phyloP scores from a whole-genome alignment of 2,113 vertebrate species.

The Raja brachyura region DNA sequence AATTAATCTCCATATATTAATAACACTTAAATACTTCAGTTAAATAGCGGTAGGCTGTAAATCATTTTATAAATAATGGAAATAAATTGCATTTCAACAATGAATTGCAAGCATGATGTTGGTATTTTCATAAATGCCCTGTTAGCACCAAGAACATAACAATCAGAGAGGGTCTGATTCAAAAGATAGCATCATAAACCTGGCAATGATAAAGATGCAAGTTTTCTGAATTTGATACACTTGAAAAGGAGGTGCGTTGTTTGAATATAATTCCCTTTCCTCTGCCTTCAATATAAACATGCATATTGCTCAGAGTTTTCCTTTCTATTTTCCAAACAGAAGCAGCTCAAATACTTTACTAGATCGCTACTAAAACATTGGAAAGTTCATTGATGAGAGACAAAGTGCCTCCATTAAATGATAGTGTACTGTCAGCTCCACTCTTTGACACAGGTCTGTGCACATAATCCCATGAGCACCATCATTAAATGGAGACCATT shows the following conservation, averaged over 20 bases:
- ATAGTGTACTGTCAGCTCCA: too few relatives aligned
- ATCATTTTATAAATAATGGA: not conserved
- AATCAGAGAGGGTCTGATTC: not conserved
- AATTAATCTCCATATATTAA: conserved; percentile 12
- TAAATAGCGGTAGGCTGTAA: not conserved
- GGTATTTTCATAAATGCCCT: not conserved
- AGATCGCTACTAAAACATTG: not conserved
- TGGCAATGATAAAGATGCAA: not conserved
- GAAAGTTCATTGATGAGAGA: not conserved
- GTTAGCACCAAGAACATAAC: too few relatives aligned
- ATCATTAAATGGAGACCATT: not conserved
- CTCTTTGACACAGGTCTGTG: not conserved
- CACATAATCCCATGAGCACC: not conserved
- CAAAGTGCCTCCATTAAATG: not conserved
- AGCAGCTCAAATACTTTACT: not conserved
- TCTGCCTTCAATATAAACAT: not conserved
- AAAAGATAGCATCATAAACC: not conserved
- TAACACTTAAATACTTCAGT: not conserved
- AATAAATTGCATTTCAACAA: not conserved
- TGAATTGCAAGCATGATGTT: not conserved
- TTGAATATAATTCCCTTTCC: not conserved
- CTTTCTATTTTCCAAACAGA: not conserved
- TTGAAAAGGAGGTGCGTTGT: not conserved
- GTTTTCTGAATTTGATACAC: not conserved
- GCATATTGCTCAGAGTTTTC: too few relatives aligned